Percentiles rank a stretch among this genome's conserved stretches.
phyloP scores from a whole-genome alignment of 2,888 invertebrate genomes.

The Luffia ferchaultella region DNA sequence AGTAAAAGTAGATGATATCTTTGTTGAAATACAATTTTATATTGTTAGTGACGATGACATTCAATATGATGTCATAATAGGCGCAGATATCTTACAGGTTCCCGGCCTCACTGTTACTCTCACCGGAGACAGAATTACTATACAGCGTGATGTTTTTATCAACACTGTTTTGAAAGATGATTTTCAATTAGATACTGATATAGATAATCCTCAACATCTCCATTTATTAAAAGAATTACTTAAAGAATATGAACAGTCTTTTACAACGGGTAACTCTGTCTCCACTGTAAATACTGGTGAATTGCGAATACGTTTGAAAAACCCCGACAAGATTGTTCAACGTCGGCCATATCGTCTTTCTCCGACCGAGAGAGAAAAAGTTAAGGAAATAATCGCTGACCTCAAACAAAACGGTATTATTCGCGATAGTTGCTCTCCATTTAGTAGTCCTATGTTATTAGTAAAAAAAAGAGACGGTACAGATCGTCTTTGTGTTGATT shows the following conservation, averaged over 20 bases:
- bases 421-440: constrained; percentile 14
- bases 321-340: constrained; percentile 7
- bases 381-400: constrained; percentile 13
- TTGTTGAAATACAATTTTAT: constrained; percentile 17
- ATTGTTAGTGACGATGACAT: constrained; percentile 14
- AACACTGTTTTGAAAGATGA: not conserved
- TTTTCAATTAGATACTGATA: not conserved
- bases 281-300: constrained; percentile 15
- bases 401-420: constrained; percentile 14
- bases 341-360: constrained; percentile 14
- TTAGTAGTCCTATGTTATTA: constrained; percentile 14
- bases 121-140: constrained; percentile 9
- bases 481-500: constrained; percentile 13
- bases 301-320: constrained; percentile 12
- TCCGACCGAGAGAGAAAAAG: constrained; percentile 10
- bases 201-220: constrained; percentile 5
- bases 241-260: constrained; percentile 9
- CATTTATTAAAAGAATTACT: constrained; percentile 8
- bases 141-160: constrained; percentile 6
- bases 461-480: constrained; percentile 17
- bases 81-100: constrained; percentile 17
- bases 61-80: constrained; percentile 15
- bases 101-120: constrained; percentile 16
- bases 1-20: constrained; percentile 15
- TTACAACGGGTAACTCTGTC: constrained; percentile 12